A percentile compares a stretch with the other conserved stretches of the same genome.
Conservation (phyloP, 2,113 vertebrate genomes). For the Callochromis pleurospilus region DNA sequence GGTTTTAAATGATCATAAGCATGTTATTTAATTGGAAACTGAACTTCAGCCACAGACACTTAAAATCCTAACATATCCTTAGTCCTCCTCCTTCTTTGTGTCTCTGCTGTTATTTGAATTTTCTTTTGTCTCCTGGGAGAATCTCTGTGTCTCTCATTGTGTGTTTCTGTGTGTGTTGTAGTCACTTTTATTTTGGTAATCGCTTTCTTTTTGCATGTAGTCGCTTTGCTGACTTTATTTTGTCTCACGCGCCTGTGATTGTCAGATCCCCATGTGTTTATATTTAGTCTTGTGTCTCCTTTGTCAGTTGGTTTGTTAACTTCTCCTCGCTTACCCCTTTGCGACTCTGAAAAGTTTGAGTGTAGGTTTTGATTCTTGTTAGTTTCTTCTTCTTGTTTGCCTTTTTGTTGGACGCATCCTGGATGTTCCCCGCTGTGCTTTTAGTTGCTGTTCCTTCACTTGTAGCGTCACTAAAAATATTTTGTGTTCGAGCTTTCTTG, state of each 20-base stretch:
- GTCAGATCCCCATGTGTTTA: not conserved
- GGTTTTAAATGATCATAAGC: not conserved
- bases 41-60: not conserved
- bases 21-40: fast-evolving
- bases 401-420: not conserved
- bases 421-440: not conserved
- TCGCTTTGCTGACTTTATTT: not conserved
- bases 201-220: not conserved
- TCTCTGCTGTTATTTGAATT: not conserved
- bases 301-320: not conserved
- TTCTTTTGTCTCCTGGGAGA: not conserved
- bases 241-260: not conserved
- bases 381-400: not conserved
- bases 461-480: fast-evolving
- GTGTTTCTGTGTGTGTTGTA: not conserved
- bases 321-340: not conserved
- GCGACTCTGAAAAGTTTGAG: not conserved
- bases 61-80: fast-evolving
- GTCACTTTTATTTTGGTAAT: not conserved
- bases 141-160: not conserved
- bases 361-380: not conserved
- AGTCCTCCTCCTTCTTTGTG: not conserved
- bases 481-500: not conserved
- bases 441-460: not conserved
- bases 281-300: not conserved